Evolutionary conservation across 1,140 invertebrate species (phyloP).

Genomic region (Globodera ellingtonae): DNA sequence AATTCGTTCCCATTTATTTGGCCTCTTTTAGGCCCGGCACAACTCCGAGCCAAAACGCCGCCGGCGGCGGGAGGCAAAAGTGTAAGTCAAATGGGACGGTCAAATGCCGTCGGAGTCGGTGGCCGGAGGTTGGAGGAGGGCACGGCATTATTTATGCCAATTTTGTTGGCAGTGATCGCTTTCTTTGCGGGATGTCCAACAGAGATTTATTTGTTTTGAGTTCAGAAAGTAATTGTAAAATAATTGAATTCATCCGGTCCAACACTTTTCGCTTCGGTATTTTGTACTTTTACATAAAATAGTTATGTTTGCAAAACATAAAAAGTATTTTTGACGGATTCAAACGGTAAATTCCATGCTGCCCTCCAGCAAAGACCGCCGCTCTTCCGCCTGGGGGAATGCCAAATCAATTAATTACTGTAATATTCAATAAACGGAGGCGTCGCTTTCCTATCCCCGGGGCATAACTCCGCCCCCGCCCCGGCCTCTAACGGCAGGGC

Average conservation of each 20-base stretch:
- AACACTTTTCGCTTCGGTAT: too few relatives aligned
- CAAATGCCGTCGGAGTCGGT: neutral
- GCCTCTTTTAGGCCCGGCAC: neutral
- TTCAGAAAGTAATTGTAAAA: too few relatives aligned
- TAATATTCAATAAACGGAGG: too few relatives aligned
- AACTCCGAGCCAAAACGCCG: neutral
- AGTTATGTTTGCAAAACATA: neutral
- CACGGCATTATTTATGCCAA: neutral
- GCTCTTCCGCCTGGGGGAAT: conserved; percentile 28
- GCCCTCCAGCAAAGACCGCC: conserved; percentile 50
- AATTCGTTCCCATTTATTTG: neutral
- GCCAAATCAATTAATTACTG: too few relatives aligned
- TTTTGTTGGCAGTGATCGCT: neutral
- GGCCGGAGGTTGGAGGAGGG: neutral
- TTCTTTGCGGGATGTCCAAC: neutral
- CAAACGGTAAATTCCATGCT: conserved; percentile 55
- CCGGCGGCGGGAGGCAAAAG: neutral
- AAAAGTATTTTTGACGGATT: neutral
- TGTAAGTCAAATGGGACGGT: neutral
- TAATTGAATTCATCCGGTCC: too few relatives aligned
- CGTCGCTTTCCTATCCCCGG: too few relatives aligned
- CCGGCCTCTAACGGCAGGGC: neutral
- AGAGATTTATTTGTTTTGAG: too few relatives aligned
- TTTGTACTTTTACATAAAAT: too few relatives aligned
- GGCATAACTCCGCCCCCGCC: too few relatives aligned